Evolutionary conservation across 2,797 vertebrate species (phyloP).

Genomic region (Nasua narica): DNA sequence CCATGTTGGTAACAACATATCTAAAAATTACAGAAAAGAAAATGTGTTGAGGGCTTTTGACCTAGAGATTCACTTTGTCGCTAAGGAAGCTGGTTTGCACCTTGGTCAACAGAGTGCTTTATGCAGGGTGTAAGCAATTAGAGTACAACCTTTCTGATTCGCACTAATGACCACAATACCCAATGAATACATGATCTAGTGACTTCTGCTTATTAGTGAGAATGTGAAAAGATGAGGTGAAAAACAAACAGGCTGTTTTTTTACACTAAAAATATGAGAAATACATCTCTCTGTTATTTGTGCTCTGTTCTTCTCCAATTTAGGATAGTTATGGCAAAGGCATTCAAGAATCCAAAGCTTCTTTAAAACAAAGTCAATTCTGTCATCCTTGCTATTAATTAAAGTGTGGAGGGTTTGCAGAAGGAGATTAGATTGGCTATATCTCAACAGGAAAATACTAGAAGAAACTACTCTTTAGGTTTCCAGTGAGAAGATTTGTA

Average conservation of each 20-base stretch:
- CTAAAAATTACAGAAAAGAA: constrained; percentile 38
- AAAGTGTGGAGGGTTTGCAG: neutral
- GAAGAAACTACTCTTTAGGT: neutral
- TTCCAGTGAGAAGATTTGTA: neutral
- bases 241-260: constrained; percentile 54
- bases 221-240: constrained; percentile 33
- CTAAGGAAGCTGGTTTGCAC: constrained; percentile 60
- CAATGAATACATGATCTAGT: constrained; percentile 53
- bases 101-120: constrained; percentile 48
- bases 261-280: constrained; percentile 30
- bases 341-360: constrained; percentile 23
- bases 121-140: constrained; percentile 42
- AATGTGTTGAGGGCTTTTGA: constrained; percentile 47
- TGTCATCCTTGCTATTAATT: constrained; percentile 41
- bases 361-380: constrained; percentile 23
- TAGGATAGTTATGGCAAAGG: constrained; percentile 21
- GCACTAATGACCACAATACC: constrained; percentile 55
- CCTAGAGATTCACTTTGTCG: constrained; percentile 46
- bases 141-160: constrained; percentile 46
- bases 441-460: constrained; percentile 10
- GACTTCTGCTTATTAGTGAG: constrained; percentile 58
- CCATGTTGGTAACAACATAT: constrained; percentile 59
- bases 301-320: constrained; percentile 40
- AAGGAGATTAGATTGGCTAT: neutral
- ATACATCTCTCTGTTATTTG: neutral